Evolutionary conservation across 1,140 invertebrate genomes (phyloP).

Genomic region (Pissodes strobi): DNA sequence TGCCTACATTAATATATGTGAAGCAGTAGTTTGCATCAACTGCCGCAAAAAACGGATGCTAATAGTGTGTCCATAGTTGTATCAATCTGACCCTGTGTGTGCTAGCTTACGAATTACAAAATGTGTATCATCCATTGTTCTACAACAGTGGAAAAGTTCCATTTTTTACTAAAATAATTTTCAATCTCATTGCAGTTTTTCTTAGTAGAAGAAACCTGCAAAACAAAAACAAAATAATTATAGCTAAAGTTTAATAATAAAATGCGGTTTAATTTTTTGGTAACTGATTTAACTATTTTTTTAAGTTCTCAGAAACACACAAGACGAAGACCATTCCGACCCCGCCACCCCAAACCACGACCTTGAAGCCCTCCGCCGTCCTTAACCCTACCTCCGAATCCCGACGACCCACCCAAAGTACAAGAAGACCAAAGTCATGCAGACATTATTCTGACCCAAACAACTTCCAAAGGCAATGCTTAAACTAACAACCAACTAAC

Average conservation of each 20-base stretch:
- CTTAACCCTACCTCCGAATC: no score
- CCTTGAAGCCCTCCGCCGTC: background rate
- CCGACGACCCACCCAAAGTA: background rate
- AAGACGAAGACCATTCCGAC: background rate
- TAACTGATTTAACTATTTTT: background rate
- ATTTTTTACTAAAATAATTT: conserved; percentile 33
- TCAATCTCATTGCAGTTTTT: conserved; percentile 29
- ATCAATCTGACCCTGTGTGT: background rate
- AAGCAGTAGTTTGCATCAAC: no score
- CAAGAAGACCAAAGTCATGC: background rate
- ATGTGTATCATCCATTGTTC: conserved; percentile 34
- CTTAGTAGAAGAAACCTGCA: conserved; percentile 10
- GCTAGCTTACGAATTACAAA: background rate
- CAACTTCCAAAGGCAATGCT: background rate
- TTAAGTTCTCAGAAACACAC: background rate
- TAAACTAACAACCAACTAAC: background rate
- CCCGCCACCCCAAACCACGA: background rate
- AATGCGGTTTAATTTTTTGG: no score
- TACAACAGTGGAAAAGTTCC: conserved; percentile 57
- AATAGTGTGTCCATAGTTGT: background rate
- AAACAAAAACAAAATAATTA: conserved; percentile 4
- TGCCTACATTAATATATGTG: no score
- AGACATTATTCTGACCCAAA: background rate
- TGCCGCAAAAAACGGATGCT: background rate
- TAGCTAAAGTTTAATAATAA: background rate